Percentiles rank a stretch among this genome's conserved stretches.
These are phyloP conservation scores for Pristionchus arcanus DNA, from an alignment of 2,888 invertebrate species.

Conservation along the genomic window DNA sequence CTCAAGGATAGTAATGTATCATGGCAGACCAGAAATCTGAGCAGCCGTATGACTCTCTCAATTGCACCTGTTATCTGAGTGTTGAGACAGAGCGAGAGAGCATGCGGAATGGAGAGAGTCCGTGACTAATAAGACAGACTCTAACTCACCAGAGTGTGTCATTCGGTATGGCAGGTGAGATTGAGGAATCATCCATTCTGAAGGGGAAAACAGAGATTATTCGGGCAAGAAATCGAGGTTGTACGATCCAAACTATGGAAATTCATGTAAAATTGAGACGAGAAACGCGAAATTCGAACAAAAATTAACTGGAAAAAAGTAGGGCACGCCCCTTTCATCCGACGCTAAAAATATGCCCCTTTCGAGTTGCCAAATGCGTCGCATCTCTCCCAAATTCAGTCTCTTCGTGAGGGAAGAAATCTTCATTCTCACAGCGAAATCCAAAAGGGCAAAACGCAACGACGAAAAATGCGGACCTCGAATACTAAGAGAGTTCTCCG, in stretches of 20 bases:
- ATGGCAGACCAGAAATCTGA: not conserved
- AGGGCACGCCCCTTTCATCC: too few relatives aligned
- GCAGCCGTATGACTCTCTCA: not conserved
- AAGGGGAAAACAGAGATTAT: not conserved
- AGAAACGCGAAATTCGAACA: too few relatives aligned
- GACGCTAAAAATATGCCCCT: not conserved
- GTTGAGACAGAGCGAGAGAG: not conserved
- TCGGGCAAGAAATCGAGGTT: too few relatives aligned
- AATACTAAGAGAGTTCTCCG: not conserved
- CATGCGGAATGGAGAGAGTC: not conserved
- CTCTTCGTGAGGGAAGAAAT: too few relatives aligned
- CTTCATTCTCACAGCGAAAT: not conserved
- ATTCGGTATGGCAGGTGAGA: conserved; percentile 22
- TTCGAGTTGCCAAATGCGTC: not conserved
- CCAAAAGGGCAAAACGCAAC: not conserved
- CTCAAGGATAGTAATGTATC: not conserved
- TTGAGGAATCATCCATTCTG: not conserved
- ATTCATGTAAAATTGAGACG: too few relatives aligned
- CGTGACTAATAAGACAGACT: not conserved
- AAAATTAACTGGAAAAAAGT: too few relatives aligned
- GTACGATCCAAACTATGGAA: too few relatives aligned
- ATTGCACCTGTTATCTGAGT: not conserved
- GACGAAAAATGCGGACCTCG: not conserved
- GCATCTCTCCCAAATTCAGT: too few relatives aligned
- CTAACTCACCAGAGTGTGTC: conserved; percentile 26